Conservation (phyloP, 2,888 invertebrate species). For the Lithophane socia region DNA sequence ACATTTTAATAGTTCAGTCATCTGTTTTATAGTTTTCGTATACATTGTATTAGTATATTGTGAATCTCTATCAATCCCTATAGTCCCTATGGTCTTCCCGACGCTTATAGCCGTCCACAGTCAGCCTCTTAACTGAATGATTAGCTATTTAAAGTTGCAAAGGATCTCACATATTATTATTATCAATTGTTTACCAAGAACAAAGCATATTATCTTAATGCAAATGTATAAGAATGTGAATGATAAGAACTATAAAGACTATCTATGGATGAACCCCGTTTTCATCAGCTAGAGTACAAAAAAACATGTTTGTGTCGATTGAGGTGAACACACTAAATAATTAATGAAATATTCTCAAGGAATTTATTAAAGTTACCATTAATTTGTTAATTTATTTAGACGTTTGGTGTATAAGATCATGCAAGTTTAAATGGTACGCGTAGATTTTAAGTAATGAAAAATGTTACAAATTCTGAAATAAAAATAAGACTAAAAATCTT, state of each 20-base stretch:
- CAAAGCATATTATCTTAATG: constrained; percentile 6
- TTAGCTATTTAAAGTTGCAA: neutral
- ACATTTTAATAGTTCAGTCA: constrained; percentile 3
- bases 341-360: neutral
- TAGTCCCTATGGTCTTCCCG: neutral
- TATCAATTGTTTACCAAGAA: constrained; percentile 18
- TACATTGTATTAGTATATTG: neutral
- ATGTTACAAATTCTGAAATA: neutral
- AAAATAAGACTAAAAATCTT: constrained; percentile 1
- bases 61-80: neutral
- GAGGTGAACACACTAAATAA: constrained; percentile 12
- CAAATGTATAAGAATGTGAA: neutral
- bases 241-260: constrained; percentile 17
- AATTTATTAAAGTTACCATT: neutral
- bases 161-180: neutral
- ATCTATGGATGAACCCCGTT: constrained; percentile 28
- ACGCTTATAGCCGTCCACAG: neutral
- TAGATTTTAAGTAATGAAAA: neutral
- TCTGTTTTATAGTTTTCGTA: neutral
- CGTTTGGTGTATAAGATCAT: no score
- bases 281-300: neutral
- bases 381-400: constrained; percentile 4
- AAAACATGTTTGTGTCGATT: constrained; percentile 12
- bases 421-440: neutral
- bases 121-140: neutral